Evolutionary conservation across 1,140 invertebrate genomes (phyloP).

Genomic region (Rhyzopertha dominica): DNA sequence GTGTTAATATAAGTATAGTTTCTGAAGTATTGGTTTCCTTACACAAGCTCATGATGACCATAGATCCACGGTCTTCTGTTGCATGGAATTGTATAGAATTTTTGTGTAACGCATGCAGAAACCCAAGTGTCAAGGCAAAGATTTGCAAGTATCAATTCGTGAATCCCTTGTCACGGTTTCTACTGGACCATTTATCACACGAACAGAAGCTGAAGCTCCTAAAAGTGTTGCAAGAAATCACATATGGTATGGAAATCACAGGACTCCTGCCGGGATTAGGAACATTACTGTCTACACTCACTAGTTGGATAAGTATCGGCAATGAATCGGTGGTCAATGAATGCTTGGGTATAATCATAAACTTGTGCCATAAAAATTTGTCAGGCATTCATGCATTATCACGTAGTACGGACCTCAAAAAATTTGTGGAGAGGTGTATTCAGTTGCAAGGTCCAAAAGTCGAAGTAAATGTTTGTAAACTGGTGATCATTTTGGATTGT

Average conservation of each 20-base stretch:
- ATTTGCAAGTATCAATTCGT: slow-evolving; percentile 66
- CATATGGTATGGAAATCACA: slow-evolving; percentile 63
- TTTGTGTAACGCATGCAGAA: slow-evolving; percentile 55
- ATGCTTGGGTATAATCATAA: slow-evolving; percentile 63
- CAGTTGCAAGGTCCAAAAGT: slow-evolving; percentile 49
- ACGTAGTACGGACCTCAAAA: slow-evolving; percentile 59
- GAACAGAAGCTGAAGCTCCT: slow-evolving; percentile 53
- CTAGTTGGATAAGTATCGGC: slow-evolving; percentile 55
- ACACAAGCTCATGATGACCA: slow-evolving; percentile 44
- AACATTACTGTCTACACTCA: slow-evolving; percentile 56
- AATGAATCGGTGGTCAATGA: slow-evolving; percentile 53
- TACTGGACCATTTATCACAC: slow-evolving; percentile 50
- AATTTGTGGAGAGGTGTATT: slow-evolving; percentile 53
- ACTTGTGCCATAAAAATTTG: slow-evolving; percentile 65
- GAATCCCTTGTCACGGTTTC: slow-evolving; percentile 55
- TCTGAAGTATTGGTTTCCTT: slow-evolving; percentile 54
- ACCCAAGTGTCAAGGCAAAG: slow-evolving; percentile 53
- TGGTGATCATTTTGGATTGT: slow-evolving; percentile 54
- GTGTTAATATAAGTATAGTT: slow-evolving; percentile 47
- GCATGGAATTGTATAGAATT: slow-evolving; percentile 59
- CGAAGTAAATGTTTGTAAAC: slow-evolving; percentile 51
- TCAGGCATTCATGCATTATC: slow-evolving; percentile 61
- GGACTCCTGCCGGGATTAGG: slow-evolving; percentile 65
- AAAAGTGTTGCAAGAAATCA: slow-evolving; percentile 58
- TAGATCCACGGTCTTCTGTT: slow-evolving; percentile 40